Evolutionary conservation across 2,113 vertebrate species (phyloP), one percentile per base, ranked within the genome.

Genomic region (Pungitius pungitius): DNA sequence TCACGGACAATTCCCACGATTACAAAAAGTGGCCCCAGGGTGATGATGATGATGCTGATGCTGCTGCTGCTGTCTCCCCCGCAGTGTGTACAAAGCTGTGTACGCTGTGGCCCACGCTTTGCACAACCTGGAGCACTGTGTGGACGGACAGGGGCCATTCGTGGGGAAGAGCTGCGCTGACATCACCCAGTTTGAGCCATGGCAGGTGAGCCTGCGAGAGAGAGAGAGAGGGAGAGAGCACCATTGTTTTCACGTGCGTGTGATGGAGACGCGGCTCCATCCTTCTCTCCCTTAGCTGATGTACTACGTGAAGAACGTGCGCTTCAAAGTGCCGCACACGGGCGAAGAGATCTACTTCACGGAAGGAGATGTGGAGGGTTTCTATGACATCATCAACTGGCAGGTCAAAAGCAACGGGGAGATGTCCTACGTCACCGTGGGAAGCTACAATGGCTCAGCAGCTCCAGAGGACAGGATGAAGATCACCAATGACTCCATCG

Each of bases 351-450:
- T 96, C 18, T 69, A 76, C 62, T 92, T 96, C 47, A 69, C 89
- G 7, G 24, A 77, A 0, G 94, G 95, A 8, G 94, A 95, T 20
- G 89, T 95, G 8, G 71, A 76, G 1, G 93, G 92, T 24, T 81
- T 86, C 69, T 96, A 95, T 74, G 96, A 96, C 61, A 90, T 96
- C 80, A 86, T 95, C 22, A 96, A 96, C 60, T 96, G 95, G 95
- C 94, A 94, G 80, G 54, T 88, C 56, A 87, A 70, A 18, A 54
- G 82, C 9, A 64, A 92, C 2, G 94, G 93, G 6, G 82, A 84
- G 6, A 72, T 96, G 6, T 49, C 75, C 4, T 96, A 95, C 65
- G 63, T 89, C 45, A 89, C 82, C 10, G 85, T 95, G 37, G 96
- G 96, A 62, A 71, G 69, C 27, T 96, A 92, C 81, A 93, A 89